Evolutionary conservation across 2,888 invertebrate species (phyloP).

Genomic region (Seira sanloemensis): DNA sequence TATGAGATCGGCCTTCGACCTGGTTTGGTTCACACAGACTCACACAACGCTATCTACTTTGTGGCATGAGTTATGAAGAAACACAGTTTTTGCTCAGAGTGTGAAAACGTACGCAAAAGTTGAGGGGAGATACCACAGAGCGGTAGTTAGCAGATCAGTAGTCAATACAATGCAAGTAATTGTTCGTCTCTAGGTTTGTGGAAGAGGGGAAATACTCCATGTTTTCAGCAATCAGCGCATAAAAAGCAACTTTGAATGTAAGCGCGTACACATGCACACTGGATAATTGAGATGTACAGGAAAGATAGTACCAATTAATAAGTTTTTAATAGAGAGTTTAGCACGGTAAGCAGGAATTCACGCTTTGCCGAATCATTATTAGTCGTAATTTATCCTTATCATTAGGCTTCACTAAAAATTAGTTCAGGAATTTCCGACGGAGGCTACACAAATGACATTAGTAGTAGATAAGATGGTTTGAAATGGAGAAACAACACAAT

Average conservation of each 20-base stretch:
- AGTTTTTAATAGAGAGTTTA: no score
- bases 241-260: neutral
- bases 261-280: neutral
- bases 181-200: neutral
- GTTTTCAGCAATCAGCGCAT: neutral
- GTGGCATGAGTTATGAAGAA: constrained; percentile 4
- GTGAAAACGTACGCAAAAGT: neutral
- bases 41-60: neutral
- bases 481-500: no score
- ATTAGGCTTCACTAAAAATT: no score
- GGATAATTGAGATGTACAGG: no score
- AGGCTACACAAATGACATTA: no score
- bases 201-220: neutral
- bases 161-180: neutral
- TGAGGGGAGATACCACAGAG: constrained; percentile 9
- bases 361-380: no score
- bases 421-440: no score
- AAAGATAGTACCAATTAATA: no score
- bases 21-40: constrained; percentile 42
- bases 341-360: no score
- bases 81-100: neutral
- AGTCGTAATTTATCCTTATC: no score
- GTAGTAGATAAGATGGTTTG: no score
- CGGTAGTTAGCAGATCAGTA: no score
- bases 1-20: constrained; percentile 59